Evolutionary conservation across 2,113 vertebrate genomes (phyloP), one percentile per base, ranked within the genome.

Genomic region (Ascaphus truei): DNA sequence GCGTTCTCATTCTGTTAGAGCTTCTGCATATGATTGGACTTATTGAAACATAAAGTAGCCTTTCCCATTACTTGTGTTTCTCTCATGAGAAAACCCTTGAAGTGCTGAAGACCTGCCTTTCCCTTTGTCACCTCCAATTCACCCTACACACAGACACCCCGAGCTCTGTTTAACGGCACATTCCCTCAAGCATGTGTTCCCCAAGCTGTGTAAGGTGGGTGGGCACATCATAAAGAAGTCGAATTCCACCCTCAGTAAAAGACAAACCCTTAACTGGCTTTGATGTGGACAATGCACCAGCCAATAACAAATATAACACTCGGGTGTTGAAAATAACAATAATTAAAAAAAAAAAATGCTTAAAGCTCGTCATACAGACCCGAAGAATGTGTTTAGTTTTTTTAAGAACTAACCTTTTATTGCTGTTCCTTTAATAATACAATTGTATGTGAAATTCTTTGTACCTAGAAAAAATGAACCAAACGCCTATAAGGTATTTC

Each of bases 201-300:
- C 62, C 62, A 65, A 65, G 62, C 62, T 65, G 48, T 65, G 34
- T 65, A 51, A 65, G 48, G 47, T 65, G 62, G 62, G 62, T 65
- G 62, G 62, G 62, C 62, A 65, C 48, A 53, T 33, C 62, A 65
- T 65, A 65, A 65, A 65, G 52, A 53, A 50, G 20, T 18, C 23
- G 47, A 50, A 41, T 65, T 50, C 48, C 62, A 65, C 62, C 62
- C 62, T 65, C 62, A n/a, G 48, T 65, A 53, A 65, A 65, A 16
- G 33, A 31, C 62, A 53, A 65, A 36, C 31, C 33, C 47, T 51
- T 7, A 23, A 20, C 23, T 55, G 8, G 62, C 62, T 65, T 65
- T 65, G 62, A 65, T 41, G 62, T 65, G 52, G 16, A 65, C 62
- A 65, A 64, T 52, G 62, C 33, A 37, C 31, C 33, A 13, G 31